Percentiles rank a stretch among this genome's conserved stretches.
Conservation (phyloP, 2,888 invertebrate genomes). For the Coleophora deauratella region DNA sequence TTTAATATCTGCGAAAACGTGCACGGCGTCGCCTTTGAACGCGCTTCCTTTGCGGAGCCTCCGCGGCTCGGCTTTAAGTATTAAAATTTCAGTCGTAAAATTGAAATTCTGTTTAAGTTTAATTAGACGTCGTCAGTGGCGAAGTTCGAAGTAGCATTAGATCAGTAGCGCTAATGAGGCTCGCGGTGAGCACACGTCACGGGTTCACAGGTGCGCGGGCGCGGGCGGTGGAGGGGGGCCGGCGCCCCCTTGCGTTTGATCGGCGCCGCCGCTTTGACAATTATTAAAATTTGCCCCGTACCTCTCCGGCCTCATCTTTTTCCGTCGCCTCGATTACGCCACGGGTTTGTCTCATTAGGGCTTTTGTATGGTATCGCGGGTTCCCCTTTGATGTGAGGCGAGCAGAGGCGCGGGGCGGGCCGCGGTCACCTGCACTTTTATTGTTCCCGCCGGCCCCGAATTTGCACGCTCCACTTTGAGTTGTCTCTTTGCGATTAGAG, state of each 20-base stretch:
- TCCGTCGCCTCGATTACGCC: slow-evolving; percentile 73
- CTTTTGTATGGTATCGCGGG: slow-evolving; percentile 71
- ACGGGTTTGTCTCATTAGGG: slow-evolving; percentile 75
- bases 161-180: slow-evolving; percentile 71
- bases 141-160: slow-evolving; percentile 67
- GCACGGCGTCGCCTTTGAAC: slow-evolving; percentile 70
- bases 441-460: slow-evolving; percentile 62
- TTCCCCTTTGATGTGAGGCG: slow-evolving; percentile 63
- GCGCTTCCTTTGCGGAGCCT: slow-evolving; percentile 58
- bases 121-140: slow-evolving; percentile 58
- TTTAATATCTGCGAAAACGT: slow-evolving; percentile 75
- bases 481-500: slow-evolving; percentile 60
- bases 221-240: slow-evolving; percentile 21
- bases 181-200: slow-evolving; percentile 66
- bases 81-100: slow-evolving; percentile 68
- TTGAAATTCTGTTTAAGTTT: slow-evolving; percentile 70
- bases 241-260: slow-evolving; percentile 61
- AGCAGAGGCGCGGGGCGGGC: slow-evolving; percentile 40
- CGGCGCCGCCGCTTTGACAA: slow-evolving; percentile 75
- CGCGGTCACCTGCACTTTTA: slow-evolving; percentile 70
- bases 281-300: slow-evolving; percentile 76
- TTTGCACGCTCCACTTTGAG: slow-evolving; percentile 70
- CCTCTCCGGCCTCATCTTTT: slow-evolving; percentile 73
- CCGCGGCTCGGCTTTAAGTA: slow-evolving; percentile 64
- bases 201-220: slow-evolving; percentile 35